Evolutionary conservation across 2,113 vertebrate species (phyloP).

Genomic region (Talpa occidentalis): DNA sequence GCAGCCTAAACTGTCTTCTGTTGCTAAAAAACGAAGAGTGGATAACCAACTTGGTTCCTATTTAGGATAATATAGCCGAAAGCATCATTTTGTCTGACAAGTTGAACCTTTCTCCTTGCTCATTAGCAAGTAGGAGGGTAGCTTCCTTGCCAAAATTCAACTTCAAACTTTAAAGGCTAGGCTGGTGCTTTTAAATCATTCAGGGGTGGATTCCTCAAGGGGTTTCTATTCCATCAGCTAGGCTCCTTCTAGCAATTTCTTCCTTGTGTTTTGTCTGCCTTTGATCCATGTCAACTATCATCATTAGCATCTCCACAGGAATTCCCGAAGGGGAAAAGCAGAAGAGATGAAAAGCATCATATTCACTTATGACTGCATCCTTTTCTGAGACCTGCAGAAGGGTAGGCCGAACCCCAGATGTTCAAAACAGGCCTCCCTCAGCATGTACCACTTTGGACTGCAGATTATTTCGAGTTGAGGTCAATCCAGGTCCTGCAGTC

Average conservation of each 20-base stretch:
- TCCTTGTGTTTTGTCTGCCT: constrained; percentile 42
- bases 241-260: constrained; percentile 11
- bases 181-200: constrained; percentile 51
- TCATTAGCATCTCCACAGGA: constrained; percentile 53
- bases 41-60: not conserved
- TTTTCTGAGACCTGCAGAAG: constrained; percentile 24
- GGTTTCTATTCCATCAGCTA: not conserved
- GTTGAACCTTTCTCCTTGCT: constrained; percentile 42
- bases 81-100: not conserved
- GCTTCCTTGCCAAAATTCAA: not conserved
- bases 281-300: constrained; percentile 52
- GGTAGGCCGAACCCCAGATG: not conserved
- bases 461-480: not conserved
- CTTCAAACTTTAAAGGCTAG: not conserved
- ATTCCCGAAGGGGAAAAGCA: constrained; percentile 3
- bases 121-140: not conserved
- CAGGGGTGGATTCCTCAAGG: constrained; percentile 13
- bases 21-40: not conserved
- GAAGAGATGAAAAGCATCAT: constrained; percentile 56
- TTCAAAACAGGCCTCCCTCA: not conserved
- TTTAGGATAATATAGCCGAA: not conserved
- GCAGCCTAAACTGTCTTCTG: not conserved
- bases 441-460: not conserved
- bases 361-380: constrained; percentile 26
- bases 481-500: not conserved